Base-by-base conservation (phyloP, 2,888 invertebrate species). In the Cheilosia vulpina region DNA sequence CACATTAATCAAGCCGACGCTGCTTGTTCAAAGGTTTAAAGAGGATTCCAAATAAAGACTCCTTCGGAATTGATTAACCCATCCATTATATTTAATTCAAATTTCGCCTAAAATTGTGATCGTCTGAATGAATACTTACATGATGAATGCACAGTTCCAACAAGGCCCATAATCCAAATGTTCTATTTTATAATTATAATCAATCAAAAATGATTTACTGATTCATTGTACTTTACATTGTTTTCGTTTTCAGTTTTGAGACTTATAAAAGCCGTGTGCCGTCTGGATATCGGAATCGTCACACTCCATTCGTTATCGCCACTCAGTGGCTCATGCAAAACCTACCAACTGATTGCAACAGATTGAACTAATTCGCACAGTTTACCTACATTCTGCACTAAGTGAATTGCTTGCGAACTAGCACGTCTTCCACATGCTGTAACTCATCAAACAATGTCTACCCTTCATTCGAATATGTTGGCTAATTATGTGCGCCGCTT, bases 21-120 rank as follows among this genome's bases (percentile, higher is more conserved):
- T 4, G 21, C 38, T 21, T 38, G 57, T 57, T 38, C 3, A 41
- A 24, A 21, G 24, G 27, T 9, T 55, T 43, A 52, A 45, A 19
- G 27, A 17, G 31, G 11, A 45, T 57, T 31, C 45, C 7, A 15
- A 45, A 21, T 15, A 21, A n/a, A 69, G 41, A 31, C 19, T n/a
- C 24, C 5, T 5, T 4, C 15, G 9, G 57, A 47, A 69, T 58
- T 69, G 69, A 58, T 69, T 47, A 69, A 17, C 24, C 57, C 47
- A 58, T 69, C 31, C 24, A 19, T 65, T 65, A 65, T 38, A 7
- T n/a, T 52, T 65, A 58, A 58, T 38, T 38, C 13, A 31, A 24
- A 24, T 43, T 66, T 65, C 21, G 15, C 34, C 15, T 21, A 52
- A n/a, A 15, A 0, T 50, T 52, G 38, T 52, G 52, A 65, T 63